Base-by-base conservation (phyloP, 1,140 invertebrate genomes). In the Ridgeia piscesae region DNA sequence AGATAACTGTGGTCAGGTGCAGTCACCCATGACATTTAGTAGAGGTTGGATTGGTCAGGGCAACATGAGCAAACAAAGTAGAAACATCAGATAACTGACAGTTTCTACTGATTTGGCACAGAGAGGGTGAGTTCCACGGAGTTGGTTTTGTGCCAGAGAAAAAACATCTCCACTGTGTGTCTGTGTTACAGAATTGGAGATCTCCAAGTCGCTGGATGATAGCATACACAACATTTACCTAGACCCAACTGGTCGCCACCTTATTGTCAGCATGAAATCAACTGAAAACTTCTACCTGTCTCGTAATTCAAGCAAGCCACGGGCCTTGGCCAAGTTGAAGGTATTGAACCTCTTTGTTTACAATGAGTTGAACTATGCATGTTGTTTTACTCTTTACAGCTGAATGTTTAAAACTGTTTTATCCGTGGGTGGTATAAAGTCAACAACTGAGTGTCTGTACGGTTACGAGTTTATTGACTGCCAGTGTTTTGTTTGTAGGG, bases 221-320 rank as follows among this genome's bases (percentile, higher is more conserved):
- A 94, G 94, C 48, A 94, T 97, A 97, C 96, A 97, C 97, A 97
- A 97, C 92, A 95, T 99, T 92, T 99, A 98, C 95, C 95, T 99
- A 35, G 98, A 99, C 96, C 98, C 98, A 9, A 97, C 97, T 77
- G 98, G 98, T 0, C 97, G 97, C 94, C 98, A 99, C 96, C 96
- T 98, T 1, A 96, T 99, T 9, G 96, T 99, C 92, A 97, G 97
- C 89, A 97, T 98, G 93, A 96, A 97, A 21, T 96, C 97, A 33
- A 95, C 96, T 0, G 98, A 99, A 95, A 97, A 98, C 58, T 96
- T 98, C 9, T 99, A 99, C 95, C 96, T 99, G 4, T 97, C 97
- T 77, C 96, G 96, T 93, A 97, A 97, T 93, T 96, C 97, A 21
- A 96, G 96, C 34, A 97, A 98, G 97, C 96, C 97, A 88, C 97